Base-by-base conservation (phyloP, 2,113 vertebrate species). In the Apistogramma diplotaenia region DNA sequence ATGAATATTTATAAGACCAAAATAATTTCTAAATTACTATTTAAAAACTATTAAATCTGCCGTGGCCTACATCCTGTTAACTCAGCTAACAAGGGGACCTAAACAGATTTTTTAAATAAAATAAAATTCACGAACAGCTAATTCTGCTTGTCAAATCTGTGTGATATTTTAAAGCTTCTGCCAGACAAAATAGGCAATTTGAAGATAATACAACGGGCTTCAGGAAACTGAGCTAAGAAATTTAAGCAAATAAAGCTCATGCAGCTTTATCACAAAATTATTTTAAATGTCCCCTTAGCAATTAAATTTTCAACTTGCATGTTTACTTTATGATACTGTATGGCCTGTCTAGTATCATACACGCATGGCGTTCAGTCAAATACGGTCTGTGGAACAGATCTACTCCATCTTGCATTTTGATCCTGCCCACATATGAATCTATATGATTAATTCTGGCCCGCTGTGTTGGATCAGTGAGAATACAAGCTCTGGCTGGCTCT, bases 401-500 rank as follows among this genome's bases (percentile, higher is more conserved):
- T 57, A 71, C 7, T 29, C 51, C n/a, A 2, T 60, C 76, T 70
- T 84, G 57, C 79, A 81, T 87, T 70, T 61, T 77, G 65, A 90
- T 79, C 77, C 58, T 37, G 33, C 76, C 25, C 57, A 62, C 46
- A 81, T 80, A 60, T 62, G 67, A 85, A 89, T 82, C 70, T 81
- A 46, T 85, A 49, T 82, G 37, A 74, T 85, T 83, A 81, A 85
- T 78, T 81, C 29, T 85, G 54, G 60, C 46, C 25, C 0, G 29
- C 31, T 51, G 62, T 65, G 60, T 60, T 58, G 73, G 31, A 82
- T 84, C 80, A 76, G 72, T 76, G 82, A 65, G 78, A 87, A 84
- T 74, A 62, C 61, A 62, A 77, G 74, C 35, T 29, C 61, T 74
- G 77, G 79, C 74, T 83, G 79, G 61, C 70, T 84, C 76, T 89